Conservation (phyloP, 2,797 vertebrate species). For the Garrulus glandarius region DNA sequence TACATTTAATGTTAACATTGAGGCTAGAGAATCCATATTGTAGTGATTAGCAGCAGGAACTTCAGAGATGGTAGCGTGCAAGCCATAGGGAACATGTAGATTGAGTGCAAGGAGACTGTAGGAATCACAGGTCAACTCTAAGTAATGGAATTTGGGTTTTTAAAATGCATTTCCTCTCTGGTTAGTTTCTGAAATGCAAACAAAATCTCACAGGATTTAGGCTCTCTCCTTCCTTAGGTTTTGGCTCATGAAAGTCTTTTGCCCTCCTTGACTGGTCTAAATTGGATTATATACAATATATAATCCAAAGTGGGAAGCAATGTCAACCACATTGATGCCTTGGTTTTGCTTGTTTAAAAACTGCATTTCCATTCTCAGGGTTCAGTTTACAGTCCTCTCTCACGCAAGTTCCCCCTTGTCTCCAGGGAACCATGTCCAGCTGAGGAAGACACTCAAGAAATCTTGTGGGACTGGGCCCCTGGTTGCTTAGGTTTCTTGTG, state of each 20-base stretch:
- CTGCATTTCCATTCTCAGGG: constrained; percentile 16
- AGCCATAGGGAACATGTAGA: neutral
- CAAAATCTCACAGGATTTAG: constrained; percentile 36
- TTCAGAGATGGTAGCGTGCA: constrained; percentile 33
- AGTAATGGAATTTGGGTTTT: neutral
- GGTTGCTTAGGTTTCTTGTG: neutral
- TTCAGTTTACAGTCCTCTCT: constrained; percentile 32
- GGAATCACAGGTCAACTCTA: constrained; percentile 2
- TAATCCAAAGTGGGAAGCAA: constrained; percentile 46
- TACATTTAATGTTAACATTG: constrained; percentile 35
- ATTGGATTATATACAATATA: constrained; percentile 43
- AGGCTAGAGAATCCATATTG: constrained; percentile 31
- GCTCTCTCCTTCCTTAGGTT: neutral
- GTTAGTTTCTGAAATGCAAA: constrained; percentile 46
- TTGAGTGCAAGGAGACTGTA: neutral
- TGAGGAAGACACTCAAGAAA: neutral
- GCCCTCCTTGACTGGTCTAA: constrained; percentile 24
- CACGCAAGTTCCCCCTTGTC: neutral
- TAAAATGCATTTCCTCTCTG: constrained; percentile 4
- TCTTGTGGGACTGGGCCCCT: neutral
- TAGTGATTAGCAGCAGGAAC: constrained; percentile 51
- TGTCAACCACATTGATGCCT: constrained; percentile 35
- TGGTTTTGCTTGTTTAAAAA: constrained; percentile 42
- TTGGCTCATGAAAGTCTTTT: neutral
- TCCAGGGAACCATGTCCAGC: neutral